Evolutionary conservation across 1,140 invertebrate species (phyloP), one percentile per base, ranked within the genome.

Genomic region (Drosophila repletoides): DNA sequence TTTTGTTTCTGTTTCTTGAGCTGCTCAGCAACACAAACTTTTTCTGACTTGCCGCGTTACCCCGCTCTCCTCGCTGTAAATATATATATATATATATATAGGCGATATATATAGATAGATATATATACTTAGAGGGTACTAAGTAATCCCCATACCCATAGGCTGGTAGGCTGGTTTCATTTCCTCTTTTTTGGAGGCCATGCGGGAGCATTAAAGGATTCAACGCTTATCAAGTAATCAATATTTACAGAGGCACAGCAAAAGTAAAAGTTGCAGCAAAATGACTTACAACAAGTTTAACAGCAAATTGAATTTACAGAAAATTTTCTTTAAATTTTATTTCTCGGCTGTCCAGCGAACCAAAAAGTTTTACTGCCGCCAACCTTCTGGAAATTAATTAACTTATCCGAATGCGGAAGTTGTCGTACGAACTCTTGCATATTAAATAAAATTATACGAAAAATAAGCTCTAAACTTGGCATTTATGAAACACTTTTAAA

Each of bases 191-290:
- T 76, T 63, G 17, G 28, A 46, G 26, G 26, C 15, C 9, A 38
- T 40, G 48, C 21, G 38, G 46, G 29, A 43, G 77, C 79, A 84
- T 84, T 84, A 84, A 84, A 71, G 79, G 74, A 71, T 83, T 84
- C 79, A 31, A 66, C 65, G 59, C 74, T 83, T 83, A 83, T 83
- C 79, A 83, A 83, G 74, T 75, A 84, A 83, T 84, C 79, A 83
- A 83, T 84, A 83, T 83, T 83, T 83, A 83, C 79, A 71, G 72
- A 51, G 64, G 43, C 34, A 61, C 63, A 22, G 52, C 38, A 45
- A 53, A 61, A 22, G 52, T 29, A 45, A 53, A 61, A 68, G 65
- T 63, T 63, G 15, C 61, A 69, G 28, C 64, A 63, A 41, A 58
- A 60, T 76, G 76, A 81, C 76, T 81, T 81, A 55, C 73, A 76